These are phyloP conservation scores for Eurystomus gularis DNA, from an alignment of 2,113 vertebrate genomes.

Conservation along the genomic window DNA sequence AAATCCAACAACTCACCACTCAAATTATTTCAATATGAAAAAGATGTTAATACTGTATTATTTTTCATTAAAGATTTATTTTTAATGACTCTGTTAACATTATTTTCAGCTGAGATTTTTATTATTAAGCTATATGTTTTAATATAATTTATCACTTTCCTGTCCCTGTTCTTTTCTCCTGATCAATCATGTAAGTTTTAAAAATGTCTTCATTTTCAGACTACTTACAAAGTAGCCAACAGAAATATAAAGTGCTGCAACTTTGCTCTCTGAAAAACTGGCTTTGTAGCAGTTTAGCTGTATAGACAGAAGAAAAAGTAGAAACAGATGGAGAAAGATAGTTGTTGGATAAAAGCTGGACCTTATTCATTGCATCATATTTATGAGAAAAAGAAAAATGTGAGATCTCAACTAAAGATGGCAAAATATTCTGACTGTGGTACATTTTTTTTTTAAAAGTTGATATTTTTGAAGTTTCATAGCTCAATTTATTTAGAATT, in stretches of 20 bases:
- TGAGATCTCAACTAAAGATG: background rate
- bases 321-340: background rate
- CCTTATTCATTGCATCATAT: background rate
- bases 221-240: background rate
- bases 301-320: background rate
- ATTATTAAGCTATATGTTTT: background rate
- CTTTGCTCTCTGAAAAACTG: background rate
- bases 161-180: background rate
- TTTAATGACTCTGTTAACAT: background rate
- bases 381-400: background rate
- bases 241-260: background rate
- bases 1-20: background rate
- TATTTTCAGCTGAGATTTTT: background rate
- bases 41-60: rapidly evolving
- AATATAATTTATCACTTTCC: background rate
- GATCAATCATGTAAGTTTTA: background rate
- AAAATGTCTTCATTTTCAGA: background rate
- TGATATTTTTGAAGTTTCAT: background rate
- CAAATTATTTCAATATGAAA: background rate
- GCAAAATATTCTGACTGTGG: background rate
- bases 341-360: background rate
- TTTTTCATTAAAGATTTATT: background rate
- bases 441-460: background rate
- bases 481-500: background rate
- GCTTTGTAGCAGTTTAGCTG: background rate